Percentiles rank a stretch among this genome's conserved stretches.
Evolutionary conservation across 1,140 invertebrate species (phyloP).

Genomic region (Hylaeus volcanicus): DNA sequence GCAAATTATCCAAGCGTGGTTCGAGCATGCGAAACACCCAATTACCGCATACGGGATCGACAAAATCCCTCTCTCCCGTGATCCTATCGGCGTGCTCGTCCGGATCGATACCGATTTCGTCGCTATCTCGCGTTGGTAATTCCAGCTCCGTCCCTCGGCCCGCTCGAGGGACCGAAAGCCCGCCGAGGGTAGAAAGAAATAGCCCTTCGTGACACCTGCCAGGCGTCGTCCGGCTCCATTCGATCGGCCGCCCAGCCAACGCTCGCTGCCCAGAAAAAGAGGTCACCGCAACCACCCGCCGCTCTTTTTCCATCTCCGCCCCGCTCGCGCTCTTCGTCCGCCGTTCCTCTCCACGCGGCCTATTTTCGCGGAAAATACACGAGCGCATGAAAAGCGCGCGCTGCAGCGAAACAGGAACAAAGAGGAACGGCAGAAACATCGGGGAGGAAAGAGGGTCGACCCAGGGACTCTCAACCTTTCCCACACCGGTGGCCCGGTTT

Average conservation of each 20-base stretch:
- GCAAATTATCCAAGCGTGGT: background rate
- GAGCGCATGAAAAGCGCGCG: constrained; percentile 51
- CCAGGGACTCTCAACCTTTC: no score
- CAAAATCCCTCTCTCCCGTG: background rate
- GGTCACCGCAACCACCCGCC: constrained; percentile 37
- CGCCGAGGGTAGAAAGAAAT: constrained; percentile 24
- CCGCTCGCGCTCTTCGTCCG: constrained; percentile 14
- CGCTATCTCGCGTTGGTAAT: background rate
- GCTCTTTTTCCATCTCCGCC: constrained; percentile 18
- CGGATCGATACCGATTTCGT: constrained; percentile 12
- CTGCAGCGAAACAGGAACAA: constrained; percentile 42
- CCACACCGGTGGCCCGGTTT: no score
- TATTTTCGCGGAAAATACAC: constrained; percentile 66
- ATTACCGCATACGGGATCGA: constrained; percentile 6
- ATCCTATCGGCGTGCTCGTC: background rate
- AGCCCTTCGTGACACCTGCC: constrained; percentile 45
- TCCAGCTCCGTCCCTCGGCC: background rate
- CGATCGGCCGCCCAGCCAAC: constrained; percentile 34
- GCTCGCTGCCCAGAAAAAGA: constrained; percentile 44
- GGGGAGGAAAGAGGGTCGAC: constrained; percentile 1
- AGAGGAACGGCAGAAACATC: constrained; percentile 18
- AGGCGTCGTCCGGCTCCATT: constrained; percentile 29
- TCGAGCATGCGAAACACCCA: background rate
- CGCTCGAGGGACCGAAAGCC: background rate
- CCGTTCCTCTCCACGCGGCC: constrained; percentile 58